phyloP scores from a whole-genome alignment of 2,888 invertebrate species.

The Mechanitis messenoides region DNA sequence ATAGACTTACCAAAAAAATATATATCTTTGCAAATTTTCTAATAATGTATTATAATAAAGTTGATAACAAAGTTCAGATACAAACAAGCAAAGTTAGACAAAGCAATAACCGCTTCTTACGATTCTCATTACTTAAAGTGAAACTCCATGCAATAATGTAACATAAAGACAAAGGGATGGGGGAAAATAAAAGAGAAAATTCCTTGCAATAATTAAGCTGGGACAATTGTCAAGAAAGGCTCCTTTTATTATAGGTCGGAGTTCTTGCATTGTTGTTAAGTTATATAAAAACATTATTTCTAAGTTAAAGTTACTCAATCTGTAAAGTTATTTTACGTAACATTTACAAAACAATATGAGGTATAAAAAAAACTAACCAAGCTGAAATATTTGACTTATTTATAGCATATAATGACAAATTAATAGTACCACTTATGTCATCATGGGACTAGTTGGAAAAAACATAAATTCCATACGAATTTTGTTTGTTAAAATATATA shows the following conservation, averaged over 20 bases:
- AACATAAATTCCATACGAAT: too few species aligned
- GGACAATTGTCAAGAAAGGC: conserved; percentile 20
- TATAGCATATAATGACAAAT: too few species aligned
- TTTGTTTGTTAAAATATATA: too few species aligned
- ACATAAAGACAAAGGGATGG: conserved; percentile 22
- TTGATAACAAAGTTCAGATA: conserved; percentile 5
- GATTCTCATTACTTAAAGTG: conserved; percentile 22
- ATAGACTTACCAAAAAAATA: too few species aligned
- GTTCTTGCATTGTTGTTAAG: conserved; percentile 4
- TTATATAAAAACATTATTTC: neutral
- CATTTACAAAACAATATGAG: neutral
- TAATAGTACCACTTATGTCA: too few species aligned
- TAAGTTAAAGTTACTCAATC: neutral
- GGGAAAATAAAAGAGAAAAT: conserved; percentile 19
- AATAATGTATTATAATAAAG: neutral
- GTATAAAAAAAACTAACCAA: too few species aligned
- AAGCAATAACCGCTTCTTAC: conserved; percentile 17
- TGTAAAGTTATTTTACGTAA: neutral
- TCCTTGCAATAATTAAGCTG: conserved; percentile 24
- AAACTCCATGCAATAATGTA: conserved; percentile 19
- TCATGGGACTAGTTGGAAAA: too few species aligned
- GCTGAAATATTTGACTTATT: too few species aligned
- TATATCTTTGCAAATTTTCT: too few species aligned
- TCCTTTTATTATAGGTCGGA: conserved; percentile 6
- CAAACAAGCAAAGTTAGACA: conserved; percentile 15